Percentiles rank a stretch among this genome's conserved stretches.
These are phyloP conservation scores for Styela plicata DNA, from an alignment of 23 tunicate species.

Conservation along the genomic window DNA sequence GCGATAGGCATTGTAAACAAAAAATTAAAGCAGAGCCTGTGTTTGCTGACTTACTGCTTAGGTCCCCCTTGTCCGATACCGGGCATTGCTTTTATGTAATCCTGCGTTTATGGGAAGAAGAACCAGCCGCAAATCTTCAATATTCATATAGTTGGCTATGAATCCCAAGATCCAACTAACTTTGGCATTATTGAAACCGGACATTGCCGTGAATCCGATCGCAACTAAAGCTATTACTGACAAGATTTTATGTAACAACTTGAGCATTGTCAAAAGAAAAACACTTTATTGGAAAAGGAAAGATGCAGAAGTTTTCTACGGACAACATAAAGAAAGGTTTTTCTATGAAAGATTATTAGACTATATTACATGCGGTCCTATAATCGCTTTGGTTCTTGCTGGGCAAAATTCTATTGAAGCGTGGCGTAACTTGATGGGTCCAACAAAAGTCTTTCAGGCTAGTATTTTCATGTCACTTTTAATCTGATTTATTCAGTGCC, in stretches of 20 bases:
- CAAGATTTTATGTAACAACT: conserved; percentile 23
- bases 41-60: too few relatives aligned
- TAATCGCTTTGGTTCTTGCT: conserved; percentile 57
- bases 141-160: too few relatives aligned
- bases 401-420: conserved; percentile 57
- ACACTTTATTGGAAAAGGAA: conserved; percentile 40
- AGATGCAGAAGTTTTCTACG: conserved; percentile 55
- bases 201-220: conserved; percentile 50
- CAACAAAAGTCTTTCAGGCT: conserved; percentile 68
- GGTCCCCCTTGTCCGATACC: too few relatives aligned
- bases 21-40: too few relatives aligned
- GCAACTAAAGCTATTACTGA: conserved; percentile 33
- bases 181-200: conserved; percentile 78
- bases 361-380: conserved; percentile 71
- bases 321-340: conserved; percentile 49
- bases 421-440: conserved; percentile 79
- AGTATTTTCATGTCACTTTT: not conserved
- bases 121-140: too few relatives aligned
- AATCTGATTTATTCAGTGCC: too few relatives aligned
- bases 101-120: too few relatives aligned
- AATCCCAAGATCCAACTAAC: conserved; percentile 41
- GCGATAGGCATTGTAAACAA: too few relatives aligned
- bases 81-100: too few relatives aligned
- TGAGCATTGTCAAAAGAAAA: conserved; percentile 38
- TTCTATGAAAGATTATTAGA: conserved; percentile 70